Evolutionary conservation across 2,797 vertebrate species (phyloP).

Genomic region (Centropyge bicolor): DNA sequence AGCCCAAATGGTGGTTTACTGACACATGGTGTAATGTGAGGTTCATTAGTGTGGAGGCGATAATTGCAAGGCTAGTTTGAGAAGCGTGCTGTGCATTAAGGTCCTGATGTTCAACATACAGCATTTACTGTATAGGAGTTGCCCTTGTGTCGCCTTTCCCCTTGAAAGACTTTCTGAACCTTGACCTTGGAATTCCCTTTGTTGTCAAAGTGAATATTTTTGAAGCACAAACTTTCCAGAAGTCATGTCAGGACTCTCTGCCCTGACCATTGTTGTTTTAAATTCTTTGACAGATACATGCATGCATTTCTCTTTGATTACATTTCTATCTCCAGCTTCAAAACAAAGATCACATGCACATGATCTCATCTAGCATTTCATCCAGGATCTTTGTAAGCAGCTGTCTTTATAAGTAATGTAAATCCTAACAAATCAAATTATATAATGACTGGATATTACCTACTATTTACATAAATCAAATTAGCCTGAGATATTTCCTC

Average conservation of each 20-base stretch:
- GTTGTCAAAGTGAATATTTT: constrained; percentile 2
- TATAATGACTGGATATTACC: constrained; percentile 55
- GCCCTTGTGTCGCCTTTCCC: background rate
- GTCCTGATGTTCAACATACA: constrained; percentile 1
- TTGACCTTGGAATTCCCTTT: background rate
- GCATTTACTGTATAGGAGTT: background rate
- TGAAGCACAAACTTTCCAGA: constrained; percentile 17
- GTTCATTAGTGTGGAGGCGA: constrained; percentile 69
- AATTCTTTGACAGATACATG: constrained; percentile 40
- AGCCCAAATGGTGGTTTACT: constrained; percentile 59
- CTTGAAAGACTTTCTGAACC: background rate
- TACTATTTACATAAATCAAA: constrained; percentile 66
- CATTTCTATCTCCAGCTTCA: constrained; percentile 54
- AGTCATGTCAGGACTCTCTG: constrained; percentile 24
- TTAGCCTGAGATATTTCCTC: constrained; percentile 50
- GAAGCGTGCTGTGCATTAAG: constrained; percentile 57
- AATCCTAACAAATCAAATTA: constrained; percentile 73
- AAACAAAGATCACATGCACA: constrained; percentile 65
- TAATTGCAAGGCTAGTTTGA: constrained; percentile 67
- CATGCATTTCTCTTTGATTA: constrained; percentile 52
- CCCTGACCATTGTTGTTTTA: constrained; percentile 5
- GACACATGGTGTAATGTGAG: constrained; percentile 56
- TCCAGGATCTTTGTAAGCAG: constrained; percentile 47
- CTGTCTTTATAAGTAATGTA: constrained; percentile 60
- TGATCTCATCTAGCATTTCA: constrained; percentile 61